Evolutionary conservation across 2,797 vertebrate species (phyloP).

Genomic region (Gymnothorax reevesii): DNA sequence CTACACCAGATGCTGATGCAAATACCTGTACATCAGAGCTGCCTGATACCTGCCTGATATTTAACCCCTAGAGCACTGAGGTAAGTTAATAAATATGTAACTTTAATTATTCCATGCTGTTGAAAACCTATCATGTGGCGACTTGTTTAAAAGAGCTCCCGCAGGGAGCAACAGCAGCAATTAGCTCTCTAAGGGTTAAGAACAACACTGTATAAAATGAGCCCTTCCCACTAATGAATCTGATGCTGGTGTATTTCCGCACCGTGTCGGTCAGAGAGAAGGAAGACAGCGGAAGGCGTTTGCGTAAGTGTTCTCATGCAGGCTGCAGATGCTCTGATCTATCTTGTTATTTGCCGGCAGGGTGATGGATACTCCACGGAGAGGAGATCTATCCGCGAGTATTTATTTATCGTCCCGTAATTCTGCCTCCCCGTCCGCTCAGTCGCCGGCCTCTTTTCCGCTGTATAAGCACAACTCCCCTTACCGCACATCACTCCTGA

Average conservation of each 20-base stretch:
- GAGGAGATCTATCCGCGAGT: conserved; percentile 26
- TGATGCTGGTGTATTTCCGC: not conserved
- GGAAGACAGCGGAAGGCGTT: not conserved
- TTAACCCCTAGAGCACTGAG: no score
- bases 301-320: not conserved
- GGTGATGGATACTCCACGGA: conserved; percentile 23
- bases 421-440: conserved; percentile 58
- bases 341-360: conserved; percentile 17
- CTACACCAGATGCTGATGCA: no score
- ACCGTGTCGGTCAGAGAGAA: not conserved
- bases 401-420: conserved; percentile 38
- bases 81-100: no score
- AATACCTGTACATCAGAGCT: no score
- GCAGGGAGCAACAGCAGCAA: no score
- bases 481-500: conserved; percentile 69
- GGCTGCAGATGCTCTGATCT: conserved; percentile 12
- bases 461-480: conserved; percentile 76
- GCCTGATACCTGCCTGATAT: no score
- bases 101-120: no score
- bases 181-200: no score
- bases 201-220: not conserved
- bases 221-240: not conserved
- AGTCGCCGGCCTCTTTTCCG: conserved; percentile 70
- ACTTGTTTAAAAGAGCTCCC: no score
- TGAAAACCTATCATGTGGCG: no score